phyloP scores from a whole-genome alignment of 2,797 vertebrate genomes.

The Gobionotothen gibberifrons region DNA sequence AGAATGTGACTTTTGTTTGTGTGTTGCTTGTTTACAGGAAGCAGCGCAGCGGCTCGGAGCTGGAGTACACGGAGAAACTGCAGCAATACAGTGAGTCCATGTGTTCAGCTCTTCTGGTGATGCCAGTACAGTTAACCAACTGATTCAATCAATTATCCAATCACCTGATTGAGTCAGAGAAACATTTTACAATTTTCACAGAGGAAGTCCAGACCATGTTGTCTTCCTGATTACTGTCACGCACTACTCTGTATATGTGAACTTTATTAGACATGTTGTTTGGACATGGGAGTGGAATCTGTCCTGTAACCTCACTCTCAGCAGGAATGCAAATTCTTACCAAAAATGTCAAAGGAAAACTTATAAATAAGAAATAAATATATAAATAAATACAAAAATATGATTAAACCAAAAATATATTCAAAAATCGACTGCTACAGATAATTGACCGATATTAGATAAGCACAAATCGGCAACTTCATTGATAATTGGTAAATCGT shows the following conservation, averaged over 20 bases:
- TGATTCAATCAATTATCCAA: slow-evolving; percentile 75
- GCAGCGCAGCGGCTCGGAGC: slow-evolving; percentile 91
- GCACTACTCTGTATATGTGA: background rate
- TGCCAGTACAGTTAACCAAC: slow-evolving; percentile 62
- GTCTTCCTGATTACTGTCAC: slow-evolving; percentile 13
- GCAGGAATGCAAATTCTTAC: background rate
- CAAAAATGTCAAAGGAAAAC: background rate
- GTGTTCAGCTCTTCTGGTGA: slow-evolving; percentile 60
- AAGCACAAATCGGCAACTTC: too few relatives aligned
- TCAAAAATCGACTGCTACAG: background rate
- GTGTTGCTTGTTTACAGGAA: slow-evolving; percentile 87
- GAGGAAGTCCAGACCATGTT: slow-evolving; percentile 23
- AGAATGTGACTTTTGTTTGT: slow-evolving; percentile 66
- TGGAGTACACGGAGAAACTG: slow-evolving; percentile 98
- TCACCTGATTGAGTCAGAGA: slow-evolving; percentile 66
- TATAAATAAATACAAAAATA: background rate
- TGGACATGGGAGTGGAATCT: too few relatives aligned
- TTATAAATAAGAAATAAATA: too few relatives aligned
- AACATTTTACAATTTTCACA: slow-evolving; percentile 34
- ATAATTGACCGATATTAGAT: too few relatives aligned
- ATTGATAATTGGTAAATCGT: too few relatives aligned
- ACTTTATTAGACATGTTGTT: background rate
- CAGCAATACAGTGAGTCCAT: slow-evolving; percentile 95
- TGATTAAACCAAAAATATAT: background rate
- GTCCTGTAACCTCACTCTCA: background rate